Conservation (phyloP, 2,797 vertebrate species). For the Apodemus agrarius region DNA sequence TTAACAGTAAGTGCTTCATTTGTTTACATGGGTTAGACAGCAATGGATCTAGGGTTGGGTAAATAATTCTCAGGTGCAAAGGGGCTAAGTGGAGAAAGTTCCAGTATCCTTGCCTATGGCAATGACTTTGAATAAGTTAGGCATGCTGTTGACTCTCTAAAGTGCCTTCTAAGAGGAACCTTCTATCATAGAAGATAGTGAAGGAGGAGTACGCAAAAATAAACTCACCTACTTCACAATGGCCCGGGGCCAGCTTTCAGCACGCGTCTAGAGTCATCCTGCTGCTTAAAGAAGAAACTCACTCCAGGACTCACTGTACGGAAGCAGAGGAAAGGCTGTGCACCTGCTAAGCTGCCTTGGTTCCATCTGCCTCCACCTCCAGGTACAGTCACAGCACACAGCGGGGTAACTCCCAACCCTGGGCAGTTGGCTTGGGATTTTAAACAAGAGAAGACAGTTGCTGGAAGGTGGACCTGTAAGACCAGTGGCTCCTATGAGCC, state of each 20-base stretch:
- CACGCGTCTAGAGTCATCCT: slow-evolving; percentile 33
- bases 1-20: neutral
- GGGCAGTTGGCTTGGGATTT: neutral
- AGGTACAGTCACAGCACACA: neutral
- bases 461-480: neutral
- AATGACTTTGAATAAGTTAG: slow-evolving; percentile 2
- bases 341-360: neutral
- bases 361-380: neutral
- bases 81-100: neutral
- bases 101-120: neutral
- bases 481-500: neutral
- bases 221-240: slow-evolving; percentile 14
- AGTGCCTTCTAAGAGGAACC: slow-evolving; percentile 23
- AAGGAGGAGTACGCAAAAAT: slow-evolving; percentile 15
- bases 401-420: neutral
- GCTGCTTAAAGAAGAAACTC: slow-evolving; percentile 23
- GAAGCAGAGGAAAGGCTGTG: neutral
- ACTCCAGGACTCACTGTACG: neutral
- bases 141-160: neutral
- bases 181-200: neutral
- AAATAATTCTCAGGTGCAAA: neutral
- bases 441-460: neutral
- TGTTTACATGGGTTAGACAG: neutral
- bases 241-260: neutral
- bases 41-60: neutral